phyloP scores from a whole-genome alignment of 2,888 invertebrate species.

The Dermolepida albohirtum region DNA sequence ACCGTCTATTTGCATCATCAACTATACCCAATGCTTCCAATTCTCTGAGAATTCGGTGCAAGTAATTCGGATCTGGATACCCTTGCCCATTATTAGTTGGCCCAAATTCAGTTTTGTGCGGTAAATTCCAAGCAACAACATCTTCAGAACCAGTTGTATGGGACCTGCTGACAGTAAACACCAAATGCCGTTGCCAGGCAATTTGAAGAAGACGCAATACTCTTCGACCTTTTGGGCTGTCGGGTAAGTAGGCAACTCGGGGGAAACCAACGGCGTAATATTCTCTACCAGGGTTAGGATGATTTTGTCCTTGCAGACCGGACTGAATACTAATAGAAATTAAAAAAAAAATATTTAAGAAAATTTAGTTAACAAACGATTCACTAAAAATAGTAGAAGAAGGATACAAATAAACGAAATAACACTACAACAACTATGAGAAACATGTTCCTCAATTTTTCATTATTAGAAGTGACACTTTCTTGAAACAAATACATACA shows the following conservation, averaged over 20 bases:
- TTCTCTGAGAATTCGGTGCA: slow-evolving; percentile 74
- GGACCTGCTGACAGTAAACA: slow-evolving; percentile 89
- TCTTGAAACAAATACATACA: too few relatives aligned
- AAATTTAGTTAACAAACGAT: slow-evolving; percentile 5
- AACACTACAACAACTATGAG: too few relatives aligned
- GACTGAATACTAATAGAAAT: slow-evolving; percentile 77
- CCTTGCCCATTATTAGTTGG: slow-evolving; percentile 70
- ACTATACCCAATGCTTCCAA: slow-evolving; percentile 71
- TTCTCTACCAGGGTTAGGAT: slow-evolving; percentile 86
- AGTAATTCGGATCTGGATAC: slow-evolving; percentile 82
- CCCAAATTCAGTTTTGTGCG: slow-evolving; percentile 84
- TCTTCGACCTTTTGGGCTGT: slow-evolving; percentile 82
- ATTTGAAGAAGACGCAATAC: slow-evolving; percentile 80
- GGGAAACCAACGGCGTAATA: slow-evolving; percentile 92
- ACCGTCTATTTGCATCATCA: slow-evolving; percentile 58
- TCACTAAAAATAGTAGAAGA: background rate
- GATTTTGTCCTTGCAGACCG: slow-evolving; percentile 83
- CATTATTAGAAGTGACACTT: too few relatives aligned
- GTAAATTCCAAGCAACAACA: slow-evolving; percentile 93
- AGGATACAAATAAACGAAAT: background rate
- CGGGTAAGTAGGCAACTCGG: slow-evolving; percentile 84
- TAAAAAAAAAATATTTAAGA: slow-evolving; percentile 17
- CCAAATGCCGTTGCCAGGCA: slow-evolving; percentile 85
- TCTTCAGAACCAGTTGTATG: slow-evolving; percentile 91
- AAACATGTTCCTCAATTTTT: too few relatives aligned